These are phyloP conservation scores for Parnassius glacialis DNA, from an alignment of 2,888 invertebrate genomes.

Conservation along the genomic window DNA sequence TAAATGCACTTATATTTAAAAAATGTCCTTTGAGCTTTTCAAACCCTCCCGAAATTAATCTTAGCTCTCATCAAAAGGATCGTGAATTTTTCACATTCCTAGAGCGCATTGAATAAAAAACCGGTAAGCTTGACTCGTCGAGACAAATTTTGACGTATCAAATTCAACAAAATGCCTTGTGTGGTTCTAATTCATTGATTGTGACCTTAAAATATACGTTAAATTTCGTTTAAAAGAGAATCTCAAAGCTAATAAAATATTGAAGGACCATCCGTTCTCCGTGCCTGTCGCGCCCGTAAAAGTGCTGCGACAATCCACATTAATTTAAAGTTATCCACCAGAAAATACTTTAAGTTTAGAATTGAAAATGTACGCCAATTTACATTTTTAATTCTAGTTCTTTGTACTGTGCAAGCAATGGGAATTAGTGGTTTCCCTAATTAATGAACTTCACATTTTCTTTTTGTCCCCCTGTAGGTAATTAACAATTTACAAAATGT, in stretches of 20 bases:
- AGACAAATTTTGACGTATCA: conserved; percentile 62
- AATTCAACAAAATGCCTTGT: conserved; percentile 55
- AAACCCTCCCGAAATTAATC: conserved; percentile 74
- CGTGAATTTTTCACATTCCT: conserved; percentile 70
- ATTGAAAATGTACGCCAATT: conserved; percentile 67
- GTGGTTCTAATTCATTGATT: conserved; percentile 56
- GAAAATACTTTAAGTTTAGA: conserved; percentile 71
- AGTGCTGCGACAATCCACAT: conserved; percentile 63
- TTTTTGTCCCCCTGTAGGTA: conserved; percentile 16
- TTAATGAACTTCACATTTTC: conserved; percentile 42
- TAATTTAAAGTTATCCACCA: conserved; percentile 72
- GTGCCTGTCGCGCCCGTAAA: conserved; percentile 43
- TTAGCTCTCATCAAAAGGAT: conserved; percentile 74
- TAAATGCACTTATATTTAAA: conserved; percentile 79
- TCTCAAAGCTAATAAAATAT: conserved; percentile 67
- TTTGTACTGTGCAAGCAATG: conserved; percentile 34
- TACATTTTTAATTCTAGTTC: conserved; percentile 68
- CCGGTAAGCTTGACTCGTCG: conserved; percentile 34
- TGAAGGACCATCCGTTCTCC: conserved; percentile 48
- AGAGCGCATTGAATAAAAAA: conserved; percentile 48
- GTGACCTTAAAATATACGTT: conserved; percentile 40
- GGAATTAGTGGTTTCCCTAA: conserved; percentile 48
- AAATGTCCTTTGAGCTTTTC: conserved; percentile 72
- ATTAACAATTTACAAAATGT: conserved; percentile 17
- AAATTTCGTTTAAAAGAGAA: conserved; percentile 49